These are phyloP conservation scores for Lasioglossum oenotherae DNA, from an alignment of 2,888 invertebrate genomes.

Conservation along the genomic window DNA sequence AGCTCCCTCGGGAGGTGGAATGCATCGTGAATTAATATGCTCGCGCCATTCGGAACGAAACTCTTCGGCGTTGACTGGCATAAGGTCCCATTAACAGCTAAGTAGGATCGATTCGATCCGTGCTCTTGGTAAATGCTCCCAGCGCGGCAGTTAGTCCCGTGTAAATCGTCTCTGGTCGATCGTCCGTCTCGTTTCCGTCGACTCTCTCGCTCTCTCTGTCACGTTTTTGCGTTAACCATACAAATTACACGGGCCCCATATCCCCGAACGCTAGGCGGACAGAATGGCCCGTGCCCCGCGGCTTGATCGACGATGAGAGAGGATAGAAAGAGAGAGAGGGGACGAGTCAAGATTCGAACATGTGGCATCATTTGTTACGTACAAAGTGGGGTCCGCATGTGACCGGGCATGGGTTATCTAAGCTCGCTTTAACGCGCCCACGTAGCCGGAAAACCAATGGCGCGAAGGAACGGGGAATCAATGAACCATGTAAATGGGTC, in stretches of 20 bases:
- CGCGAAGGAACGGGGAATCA: constrained; percentile 64
- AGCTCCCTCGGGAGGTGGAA: not conserved
- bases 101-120: constrained; percentile 80
- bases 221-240: constrained; percentile 74
- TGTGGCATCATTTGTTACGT: constrained; percentile 84
- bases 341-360: constrained; percentile 82
- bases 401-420: constrained; percentile 66
- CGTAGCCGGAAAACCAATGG: constrained; percentile 66
- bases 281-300: constrained; percentile 66
- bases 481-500: constrained; percentile 66
- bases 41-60: constrained; percentile 32
- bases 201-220: constrained; percentile 48
- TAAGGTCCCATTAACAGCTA: constrained; percentile 79
- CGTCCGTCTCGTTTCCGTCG: constrained; percentile 46
- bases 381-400: constrained; percentile 69
- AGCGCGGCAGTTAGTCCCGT: constrained; percentile 79
- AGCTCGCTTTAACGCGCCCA: constrained; percentile 71
- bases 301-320: constrained; percentile 40
- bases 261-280: constrained; percentile 46
- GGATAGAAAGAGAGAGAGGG: constrained; percentile 29
- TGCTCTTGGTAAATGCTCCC: constrained; percentile 81
- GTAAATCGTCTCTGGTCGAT: constrained; percentile 65
- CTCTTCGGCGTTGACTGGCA: constrained; percentile 60
- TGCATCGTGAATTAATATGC: constrained; percentile 7
- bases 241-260: constrained; percentile 73